These are phyloP conservation scores for Exephanes ischioxanthus DNA, from an alignment of 2,888 invertebrate species.

Conservation along the genomic window DNA sequence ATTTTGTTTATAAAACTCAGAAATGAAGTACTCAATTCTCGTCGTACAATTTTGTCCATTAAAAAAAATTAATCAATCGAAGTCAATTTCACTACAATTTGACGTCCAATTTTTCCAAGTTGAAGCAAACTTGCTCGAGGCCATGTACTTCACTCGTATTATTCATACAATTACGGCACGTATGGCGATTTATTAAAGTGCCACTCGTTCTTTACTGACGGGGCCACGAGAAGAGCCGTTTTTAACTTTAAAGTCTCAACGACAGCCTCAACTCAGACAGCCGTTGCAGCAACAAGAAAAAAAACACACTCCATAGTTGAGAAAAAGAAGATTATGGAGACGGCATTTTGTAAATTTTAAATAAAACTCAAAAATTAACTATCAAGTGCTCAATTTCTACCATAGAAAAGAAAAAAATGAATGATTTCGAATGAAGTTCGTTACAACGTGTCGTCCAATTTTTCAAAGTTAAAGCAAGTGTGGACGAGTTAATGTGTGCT, in stretches of 20 bases:
- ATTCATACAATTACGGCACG: conserved; percentile 25
- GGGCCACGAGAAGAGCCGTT: not conserved
- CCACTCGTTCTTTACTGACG: not conserved
- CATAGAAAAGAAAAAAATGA: no score
- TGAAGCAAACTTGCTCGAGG: not conserved
- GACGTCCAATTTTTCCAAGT: not conserved
- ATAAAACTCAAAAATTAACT: no score
- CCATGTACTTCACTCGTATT: not conserved
- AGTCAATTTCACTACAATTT: not conserved
- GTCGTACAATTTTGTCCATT: no score
- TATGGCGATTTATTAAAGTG: conserved; percentile 30
- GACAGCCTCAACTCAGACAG: conserved; percentile 12
- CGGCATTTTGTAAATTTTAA: no score
- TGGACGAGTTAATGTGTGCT: not conserved
- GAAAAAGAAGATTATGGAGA: not conserved
- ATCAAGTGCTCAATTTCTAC: no score
- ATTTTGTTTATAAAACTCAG: no score
- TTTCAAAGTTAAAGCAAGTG: not conserved
- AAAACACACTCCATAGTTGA: not conserved
- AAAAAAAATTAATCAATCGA: no score
- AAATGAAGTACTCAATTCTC: no score
- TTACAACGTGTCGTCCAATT: not conserved
- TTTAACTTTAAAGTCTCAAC: conserved; percentile 31
- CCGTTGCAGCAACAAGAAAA: not conserved
- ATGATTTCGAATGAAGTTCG: no score